phyloP scores from a whole-genome alignment of 37 sponge, comb jelly and placozoan genomes.

The Bolinopsis microptera region DNA sequence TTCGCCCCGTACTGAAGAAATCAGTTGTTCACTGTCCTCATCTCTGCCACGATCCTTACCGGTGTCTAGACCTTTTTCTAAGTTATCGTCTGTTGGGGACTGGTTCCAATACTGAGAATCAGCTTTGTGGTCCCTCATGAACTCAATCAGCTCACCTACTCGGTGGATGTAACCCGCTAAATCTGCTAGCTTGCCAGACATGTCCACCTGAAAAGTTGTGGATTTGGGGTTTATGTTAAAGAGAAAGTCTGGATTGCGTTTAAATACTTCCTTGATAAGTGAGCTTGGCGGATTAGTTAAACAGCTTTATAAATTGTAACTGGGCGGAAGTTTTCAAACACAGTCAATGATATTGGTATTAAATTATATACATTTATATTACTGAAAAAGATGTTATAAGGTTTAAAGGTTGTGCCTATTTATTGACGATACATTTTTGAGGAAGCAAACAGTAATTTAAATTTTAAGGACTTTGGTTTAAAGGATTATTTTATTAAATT shows the following conservation, averaged over 20 bases:
- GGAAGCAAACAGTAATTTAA: no score
- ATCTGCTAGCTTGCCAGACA: conserved; percentile 41
- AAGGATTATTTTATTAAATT: no score
- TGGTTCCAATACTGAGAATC: background rate
- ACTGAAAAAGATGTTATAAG: no score
- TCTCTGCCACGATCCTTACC: background rate
- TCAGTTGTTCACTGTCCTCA: background rate
- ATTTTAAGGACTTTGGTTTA: no score
- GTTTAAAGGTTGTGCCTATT: no score
- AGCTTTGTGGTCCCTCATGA: background rate
- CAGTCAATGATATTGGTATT: no score
- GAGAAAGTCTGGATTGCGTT: background rate
- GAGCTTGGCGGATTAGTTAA: no score
- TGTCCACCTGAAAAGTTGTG: conserved; percentile 14
- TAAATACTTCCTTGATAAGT: background rate
- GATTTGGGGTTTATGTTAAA: background rate
- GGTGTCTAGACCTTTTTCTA: background rate
- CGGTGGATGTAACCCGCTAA: conserved; percentile 24
- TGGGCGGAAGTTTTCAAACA: no score
- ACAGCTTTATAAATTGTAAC: no score
- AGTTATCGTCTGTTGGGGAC: background rate
- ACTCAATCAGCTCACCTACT: conserved; percentile 56
- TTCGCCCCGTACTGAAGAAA: background rate
- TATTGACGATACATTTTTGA: no score
- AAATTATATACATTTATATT: no score